Base-by-base conservation (phyloP, 2,113 vertebrate species). In the Notechis scutatus region DNA sequence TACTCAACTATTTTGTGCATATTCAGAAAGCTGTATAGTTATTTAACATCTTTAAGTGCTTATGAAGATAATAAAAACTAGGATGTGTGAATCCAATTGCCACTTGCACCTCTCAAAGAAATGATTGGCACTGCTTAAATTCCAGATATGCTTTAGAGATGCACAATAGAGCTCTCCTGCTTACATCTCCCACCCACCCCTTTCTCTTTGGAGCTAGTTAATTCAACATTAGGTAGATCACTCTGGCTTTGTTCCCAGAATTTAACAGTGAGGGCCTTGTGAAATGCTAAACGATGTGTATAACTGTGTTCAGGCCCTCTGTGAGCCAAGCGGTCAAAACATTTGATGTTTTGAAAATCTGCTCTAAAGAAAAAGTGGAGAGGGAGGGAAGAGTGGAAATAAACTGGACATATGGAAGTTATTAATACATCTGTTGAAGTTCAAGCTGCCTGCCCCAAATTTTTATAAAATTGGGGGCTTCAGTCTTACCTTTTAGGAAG, bases 261-360 rank as follows among this genome's bases (percentile, higher is more conserved):
- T 97, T 96, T 97, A 98, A 98, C 98, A 98, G 98, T 98, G 98
- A 97, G 97, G 96, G 97, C 98, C 98, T 98, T 98, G 98, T 98
- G 97, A 97, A 98, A 98, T 97, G 98, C 97, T 98, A 98, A 98
- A 98, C 94, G 97, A 98, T 97, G 98, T 98, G 97, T 97, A 97
- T 97, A 98, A 98, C 97, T 97, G 97, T 96, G 97, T 98, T 98
- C 97, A 96, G 94, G 94, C 97, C 95, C 97, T 97, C 97, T 2
- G 92, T 96, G 96, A 98, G 96, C 97, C 96, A 97, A 98, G 98
- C 98, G 97, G 90, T 98, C 97, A 98, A 98, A 98, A 98, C 97
- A 98, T 98, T 98, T 96, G 95, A 97, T 97, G 96, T 97, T 98
- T 97, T 98, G 98, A 98, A 98, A 98, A 97, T 96, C 95, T 97